Conservation (phyloP, 2,113 vertebrate species). For the Semnornis frantzii region DNA sequence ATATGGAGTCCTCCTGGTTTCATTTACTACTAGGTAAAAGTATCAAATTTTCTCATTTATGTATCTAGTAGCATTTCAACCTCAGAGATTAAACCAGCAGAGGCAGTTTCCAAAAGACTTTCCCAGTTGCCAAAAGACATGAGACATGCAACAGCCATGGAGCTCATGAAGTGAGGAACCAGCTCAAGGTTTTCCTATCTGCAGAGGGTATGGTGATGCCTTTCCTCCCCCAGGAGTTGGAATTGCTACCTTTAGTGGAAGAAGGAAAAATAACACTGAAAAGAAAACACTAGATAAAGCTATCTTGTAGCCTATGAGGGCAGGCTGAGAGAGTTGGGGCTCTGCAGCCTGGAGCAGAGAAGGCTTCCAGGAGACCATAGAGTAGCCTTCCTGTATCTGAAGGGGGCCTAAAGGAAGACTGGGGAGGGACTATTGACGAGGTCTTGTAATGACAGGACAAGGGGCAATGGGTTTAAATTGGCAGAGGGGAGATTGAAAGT, state of each 20-base stretch:
- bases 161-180: not conserved
- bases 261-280: not conserved
- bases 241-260: not conserved
- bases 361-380: too few species aligned
- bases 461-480: too few species aligned
- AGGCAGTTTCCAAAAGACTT: not conserved
- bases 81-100: not conserved
- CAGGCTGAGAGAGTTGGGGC: too few species aligned
- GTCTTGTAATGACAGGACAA: too few species aligned
- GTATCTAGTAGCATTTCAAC: not conserved
- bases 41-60: not conserved
- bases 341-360: too few species aligned
- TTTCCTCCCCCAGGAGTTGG: not conserved
- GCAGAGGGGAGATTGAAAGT: too few species aligned
- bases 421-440: too few species aligned
- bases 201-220: not conserved
- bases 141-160: not conserved
- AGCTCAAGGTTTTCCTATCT: not conserved
- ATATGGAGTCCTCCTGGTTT: not conserved
- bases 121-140: not conserved
- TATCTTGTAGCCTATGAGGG: not conserved
- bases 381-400: too few species aligned
- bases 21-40: not conserved
- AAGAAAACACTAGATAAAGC: not conserved
- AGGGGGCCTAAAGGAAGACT: too few species aligned